phyloP scores from a whole-genome alignment of 2,113 vertebrate genomes.

The Bungarus multicinctus region DNA sequence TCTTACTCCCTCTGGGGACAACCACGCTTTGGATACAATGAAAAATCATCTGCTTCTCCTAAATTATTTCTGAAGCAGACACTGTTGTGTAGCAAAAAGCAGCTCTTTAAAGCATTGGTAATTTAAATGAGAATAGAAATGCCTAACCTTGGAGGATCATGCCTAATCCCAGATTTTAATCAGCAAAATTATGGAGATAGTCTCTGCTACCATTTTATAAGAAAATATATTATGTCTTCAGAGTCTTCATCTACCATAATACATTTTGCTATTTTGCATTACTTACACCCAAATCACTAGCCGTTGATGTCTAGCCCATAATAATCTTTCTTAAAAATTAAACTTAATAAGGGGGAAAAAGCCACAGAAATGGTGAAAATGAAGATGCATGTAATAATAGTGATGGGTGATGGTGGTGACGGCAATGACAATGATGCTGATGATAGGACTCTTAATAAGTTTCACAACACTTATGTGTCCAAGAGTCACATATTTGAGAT shows the following conservation, averaged over 20 bases:
- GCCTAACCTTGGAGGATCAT: background rate
- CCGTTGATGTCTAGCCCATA: background rate
- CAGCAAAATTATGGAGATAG: background rate
- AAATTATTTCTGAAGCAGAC: background rate
- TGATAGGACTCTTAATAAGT: background rate
- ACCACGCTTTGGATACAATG: background rate
- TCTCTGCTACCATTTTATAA: background rate
- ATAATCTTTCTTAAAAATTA: background rate
- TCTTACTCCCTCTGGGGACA: background rate
- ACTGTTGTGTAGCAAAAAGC: background rate
- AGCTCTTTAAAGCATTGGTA: background rate
- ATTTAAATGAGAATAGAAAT: background rate
- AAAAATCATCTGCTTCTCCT: background rate
- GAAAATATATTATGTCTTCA: background rate
- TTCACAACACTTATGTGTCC: background rate
- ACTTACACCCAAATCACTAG: background rate
- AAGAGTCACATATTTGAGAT: background rate
- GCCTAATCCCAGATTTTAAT: background rate
- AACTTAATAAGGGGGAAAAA: background rate
- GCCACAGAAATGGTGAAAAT: background rate
- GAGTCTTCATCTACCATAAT: background rate
- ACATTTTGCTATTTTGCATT: background rate
- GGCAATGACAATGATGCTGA: background rate
- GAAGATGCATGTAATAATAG: background rate
- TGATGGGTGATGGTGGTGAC: background rate